phyloP scores from a whole-genome alignment of 2,888 invertebrate species.

The Ypsolopha scabrella region DNA sequence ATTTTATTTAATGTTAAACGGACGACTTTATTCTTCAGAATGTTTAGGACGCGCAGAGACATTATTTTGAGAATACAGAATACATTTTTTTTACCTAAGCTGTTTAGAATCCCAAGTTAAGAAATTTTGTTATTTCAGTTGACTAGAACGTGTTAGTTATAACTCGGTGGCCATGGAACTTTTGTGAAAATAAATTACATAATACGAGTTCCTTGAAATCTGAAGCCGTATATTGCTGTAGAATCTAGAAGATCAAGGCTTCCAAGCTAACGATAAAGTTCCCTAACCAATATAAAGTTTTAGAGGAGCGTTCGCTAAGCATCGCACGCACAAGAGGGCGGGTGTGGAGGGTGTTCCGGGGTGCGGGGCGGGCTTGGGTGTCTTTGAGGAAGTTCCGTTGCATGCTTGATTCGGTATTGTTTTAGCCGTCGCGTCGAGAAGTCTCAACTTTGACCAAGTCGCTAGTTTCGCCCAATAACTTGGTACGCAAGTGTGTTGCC shows the following conservation, averaged over 20 bases:
- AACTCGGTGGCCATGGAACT: neutral
- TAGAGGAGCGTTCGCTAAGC: conserved; percentile 46
- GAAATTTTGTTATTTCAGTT: neutral
- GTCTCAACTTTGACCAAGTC: conserved; percentile 49
- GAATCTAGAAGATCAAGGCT: conserved; percentile 24
- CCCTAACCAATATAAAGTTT: conserved; percentile 63
- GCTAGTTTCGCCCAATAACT: conserved; percentile 27
- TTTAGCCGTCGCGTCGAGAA: conserved; percentile 39
- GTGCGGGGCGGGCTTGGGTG: conserved; percentile 19
- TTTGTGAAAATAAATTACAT: neutral
- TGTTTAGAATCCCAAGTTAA: neutral
- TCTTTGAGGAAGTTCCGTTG: conserved; percentile 62
- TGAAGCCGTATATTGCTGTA: conserved; percentile 17
- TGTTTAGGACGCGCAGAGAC: conserved; percentile 22
- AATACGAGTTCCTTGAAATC: conserved; percentile 6
- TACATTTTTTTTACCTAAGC: conserved; percentile 19
- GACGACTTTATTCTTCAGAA: conserved; percentile 44
- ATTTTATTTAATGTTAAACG: conserved; percentile 56
- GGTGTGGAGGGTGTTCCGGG: neutral
- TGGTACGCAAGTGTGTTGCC: conserved; percentile 41
- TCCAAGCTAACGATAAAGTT: conserved; percentile 44
- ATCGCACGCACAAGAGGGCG: conserved; percentile 52
- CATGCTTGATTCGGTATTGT: conserved; percentile 67
- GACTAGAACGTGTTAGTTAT: neutral
- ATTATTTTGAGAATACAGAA: conserved; percentile 26